Conservation (phyloP, 2,888 invertebrate species). For the Apotomis turbidana region DNA sequence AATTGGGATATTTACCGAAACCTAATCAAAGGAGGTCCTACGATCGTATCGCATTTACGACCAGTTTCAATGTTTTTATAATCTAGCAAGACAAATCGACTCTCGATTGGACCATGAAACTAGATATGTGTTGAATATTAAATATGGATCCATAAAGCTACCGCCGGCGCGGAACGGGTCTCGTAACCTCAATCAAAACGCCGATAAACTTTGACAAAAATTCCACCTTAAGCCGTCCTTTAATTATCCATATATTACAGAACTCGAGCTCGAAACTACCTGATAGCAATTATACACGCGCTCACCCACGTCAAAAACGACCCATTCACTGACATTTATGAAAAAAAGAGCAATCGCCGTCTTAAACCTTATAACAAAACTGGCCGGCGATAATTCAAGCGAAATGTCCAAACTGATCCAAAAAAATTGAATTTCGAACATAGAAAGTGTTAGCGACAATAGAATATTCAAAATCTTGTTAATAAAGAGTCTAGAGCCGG, state of each 20-base stretch:
- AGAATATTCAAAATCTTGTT: slow-evolving; percentile 83
- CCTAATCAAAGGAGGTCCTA: slow-evolving; percentile 71
- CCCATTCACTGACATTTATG: slow-evolving; percentile 74
- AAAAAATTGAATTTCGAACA: slow-evolving; percentile 73
- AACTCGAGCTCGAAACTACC: slow-evolving; percentile 76
- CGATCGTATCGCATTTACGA: slow-evolving; percentile 67
- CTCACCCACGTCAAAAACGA: slow-evolving; percentile 81
- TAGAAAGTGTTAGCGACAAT: slow-evolving; percentile 84
- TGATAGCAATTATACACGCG: slow-evolving; percentile 82
- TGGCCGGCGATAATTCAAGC: slow-evolving; percentile 82
- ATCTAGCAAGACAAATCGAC: slow-evolving; percentile 77
- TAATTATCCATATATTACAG: slow-evolving; percentile 83
- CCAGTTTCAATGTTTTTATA: slow-evolving; percentile 71
- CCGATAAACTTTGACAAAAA: slow-evolving; percentile 83
- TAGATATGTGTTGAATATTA: slow-evolving; percentile 59
- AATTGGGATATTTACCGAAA: slow-evolving; percentile 51
- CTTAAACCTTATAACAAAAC: slow-evolving; percentile 81
- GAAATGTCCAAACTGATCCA: slow-evolving; percentile 80
- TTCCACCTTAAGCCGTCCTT: slow-evolving; percentile 81
- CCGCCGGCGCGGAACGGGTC: slow-evolving; percentile 63
- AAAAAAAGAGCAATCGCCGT: slow-evolving; percentile 71
- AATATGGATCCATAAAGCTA: slow-evolving; percentile 75
- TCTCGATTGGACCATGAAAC: slow-evolving; percentile 63
- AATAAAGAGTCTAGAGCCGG: slow-evolving; percentile 75
- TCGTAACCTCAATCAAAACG: slow-evolving; percentile 82